These are phyloP conservation scores for Andrena minutula DNA, from an alignment of 2,888 invertebrate genomes.

Conservation along the genomic window DNA sequence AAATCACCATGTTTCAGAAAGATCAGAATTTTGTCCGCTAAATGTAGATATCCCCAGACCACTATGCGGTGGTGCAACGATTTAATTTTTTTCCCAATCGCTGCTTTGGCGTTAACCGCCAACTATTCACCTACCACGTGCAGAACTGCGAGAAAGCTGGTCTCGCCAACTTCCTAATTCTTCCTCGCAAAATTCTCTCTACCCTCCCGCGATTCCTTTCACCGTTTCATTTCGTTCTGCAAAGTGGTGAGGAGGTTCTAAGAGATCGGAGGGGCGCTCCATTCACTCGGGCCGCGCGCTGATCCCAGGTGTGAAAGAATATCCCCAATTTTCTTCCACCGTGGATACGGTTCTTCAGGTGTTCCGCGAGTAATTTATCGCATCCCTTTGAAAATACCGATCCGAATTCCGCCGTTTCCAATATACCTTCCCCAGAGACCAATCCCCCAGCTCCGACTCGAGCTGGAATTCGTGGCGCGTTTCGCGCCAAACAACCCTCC, in stretches of 20 bases:
- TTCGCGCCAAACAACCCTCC: neutral
- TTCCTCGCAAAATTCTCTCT: neutral
- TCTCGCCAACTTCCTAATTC: constrained; percentile 14
- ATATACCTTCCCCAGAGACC: constrained; percentile 1
- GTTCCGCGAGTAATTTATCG: constrained; percentile 12
- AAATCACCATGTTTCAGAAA: too few relatives aligned
- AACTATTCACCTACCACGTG: neutral
- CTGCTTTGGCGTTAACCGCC: constrained; percentile 2
- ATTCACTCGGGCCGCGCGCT: neutral
- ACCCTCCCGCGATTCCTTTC: neutral
- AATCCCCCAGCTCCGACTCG: neutral
- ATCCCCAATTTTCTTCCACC: constrained; percentile 6
- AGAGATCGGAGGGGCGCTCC: neutral
- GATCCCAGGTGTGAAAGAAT: constrained; percentile 10
- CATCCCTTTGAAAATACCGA: constrained; percentile 2
- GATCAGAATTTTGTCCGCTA: too few relatives aligned
- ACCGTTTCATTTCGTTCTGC: constrained; percentile 5
- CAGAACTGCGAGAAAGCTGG: neutral
- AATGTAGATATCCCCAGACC: too few relatives aligned
- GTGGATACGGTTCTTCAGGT: neutral
- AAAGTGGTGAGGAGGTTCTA: neutral
- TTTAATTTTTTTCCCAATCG: constrained; percentile 29
- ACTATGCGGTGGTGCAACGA: neutral
- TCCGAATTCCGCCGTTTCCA: constrained; percentile 15
- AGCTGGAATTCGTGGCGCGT: neutral